Base-by-base conservation (phyloP, 2,888 invertebrate genomes). In the Apodemia duryi region DNA sequence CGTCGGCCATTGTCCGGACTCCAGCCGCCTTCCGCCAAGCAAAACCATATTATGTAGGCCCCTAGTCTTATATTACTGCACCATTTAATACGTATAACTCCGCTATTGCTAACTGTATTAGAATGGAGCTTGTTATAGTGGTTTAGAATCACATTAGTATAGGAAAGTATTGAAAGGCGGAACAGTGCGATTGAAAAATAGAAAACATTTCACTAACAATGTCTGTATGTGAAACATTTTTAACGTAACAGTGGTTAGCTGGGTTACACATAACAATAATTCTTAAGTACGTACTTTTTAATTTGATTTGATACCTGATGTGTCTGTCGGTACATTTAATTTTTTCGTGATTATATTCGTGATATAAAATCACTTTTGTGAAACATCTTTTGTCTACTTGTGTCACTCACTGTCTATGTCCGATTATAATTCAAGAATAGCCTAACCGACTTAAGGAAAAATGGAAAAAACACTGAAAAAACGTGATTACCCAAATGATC, bases 101-200 rank as follows among this genome's bases (percentile, higher is more conserved):
- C 72, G 70, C 68, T 71, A 72, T 68, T 68, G 67, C 64, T 70
- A 66, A 73, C 76, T 72, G 80, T 73, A 81, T 75, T 68, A 75
- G 69, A 74, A 77, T 41, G 73, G 85, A 32, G 73, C 86, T 66
- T 52, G 51, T 68, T 73, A 74, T 54, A 67, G 71, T 84, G 83
- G 88, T 76, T 72, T 66, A 71, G 70, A 75, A 71, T 77, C 80
- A 75, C 80, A 79, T 84, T 84, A 81, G 81, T 84, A 78, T 83
- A 88, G 81, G 85, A 88, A 89, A 88, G 85, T 88, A 89, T 85
- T 80, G 87, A 90, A 88, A 89, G 85, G 87, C 86, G 87, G 87
- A 90, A 88, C 84, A 84, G 73, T 75, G 76, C 80, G 85, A 86
- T 88, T 88, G 87, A 88, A 88, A 90, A 90, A 86, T 87, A 85